These are phyloP conservation scores for Metellina segmentata DNA, from an alignment of 2,888 invertebrate genomes.

Conservation along the genomic window DNA sequence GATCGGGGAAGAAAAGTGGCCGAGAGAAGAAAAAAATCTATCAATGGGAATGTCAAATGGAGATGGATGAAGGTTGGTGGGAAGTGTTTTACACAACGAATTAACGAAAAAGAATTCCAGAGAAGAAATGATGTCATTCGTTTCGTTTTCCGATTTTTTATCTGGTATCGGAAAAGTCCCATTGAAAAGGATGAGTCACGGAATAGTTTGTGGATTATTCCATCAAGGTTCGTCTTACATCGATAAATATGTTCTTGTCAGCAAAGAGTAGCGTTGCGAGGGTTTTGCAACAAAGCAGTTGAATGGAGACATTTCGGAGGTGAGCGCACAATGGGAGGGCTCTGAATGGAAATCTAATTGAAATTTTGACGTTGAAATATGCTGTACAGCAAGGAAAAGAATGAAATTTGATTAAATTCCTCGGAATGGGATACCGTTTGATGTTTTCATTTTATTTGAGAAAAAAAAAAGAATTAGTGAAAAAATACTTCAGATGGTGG, in stretches of 20 bases:
- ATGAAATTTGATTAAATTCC: too few species aligned
- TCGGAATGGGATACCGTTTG: too few species aligned
- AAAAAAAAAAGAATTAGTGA: too few species aligned
- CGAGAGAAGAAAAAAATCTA: slow-evolving; percentile 32
- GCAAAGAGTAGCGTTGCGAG: not conserved
- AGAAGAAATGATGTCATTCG: slow-evolving; percentile 26
- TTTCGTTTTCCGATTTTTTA: slow-evolving; percentile 9
- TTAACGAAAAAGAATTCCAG: slow-evolving; percentile 28
- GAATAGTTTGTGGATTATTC: slow-evolving; percentile 42
- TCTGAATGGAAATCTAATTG: not conserved
- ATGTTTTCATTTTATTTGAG: too few species aligned
- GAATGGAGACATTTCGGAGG: not conserved
- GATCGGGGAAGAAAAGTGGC: not conserved
- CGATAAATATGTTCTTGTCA: not conserved
- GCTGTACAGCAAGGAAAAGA: not conserved
- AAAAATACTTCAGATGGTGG: too few species aligned
- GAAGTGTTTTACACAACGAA: slow-evolving; percentile 62
- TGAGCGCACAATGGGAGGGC: not conserved
- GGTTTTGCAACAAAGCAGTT: not conserved
- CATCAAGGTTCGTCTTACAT: slow-evolving; percentile 34
- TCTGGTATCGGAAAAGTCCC: not conserved
- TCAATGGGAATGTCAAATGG: slow-evolving; percentile 57
- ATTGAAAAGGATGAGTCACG: slow-evolving; percentile 39
- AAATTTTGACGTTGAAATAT: not conserved
- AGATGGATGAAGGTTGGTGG: slow-evolving; percentile 37